Conservation (phyloP, 2,113 vertebrate genomes). For the Myotis yumanensis region DNA sequence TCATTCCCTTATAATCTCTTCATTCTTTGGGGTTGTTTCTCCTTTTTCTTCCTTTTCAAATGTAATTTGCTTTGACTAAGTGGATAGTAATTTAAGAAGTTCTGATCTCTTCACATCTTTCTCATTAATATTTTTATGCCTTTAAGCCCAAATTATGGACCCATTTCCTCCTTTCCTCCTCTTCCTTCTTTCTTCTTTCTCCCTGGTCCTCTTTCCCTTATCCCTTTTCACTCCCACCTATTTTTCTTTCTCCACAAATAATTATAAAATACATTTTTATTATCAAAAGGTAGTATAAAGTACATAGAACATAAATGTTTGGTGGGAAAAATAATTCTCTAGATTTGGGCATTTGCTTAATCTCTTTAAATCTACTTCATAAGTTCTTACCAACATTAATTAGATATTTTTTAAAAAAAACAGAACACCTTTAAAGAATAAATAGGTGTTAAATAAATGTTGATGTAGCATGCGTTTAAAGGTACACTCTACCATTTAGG, state of each 20-base stretch:
- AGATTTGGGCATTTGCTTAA: not conserved
- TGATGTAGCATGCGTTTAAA: not conserved
- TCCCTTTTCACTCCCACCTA: not conserved
- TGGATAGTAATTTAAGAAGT: not conserved
- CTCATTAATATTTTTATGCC: not conserved
- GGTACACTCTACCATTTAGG: not conserved
- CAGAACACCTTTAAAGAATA: not conserved
- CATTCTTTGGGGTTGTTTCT: not conserved
- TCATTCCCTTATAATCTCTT: not conserved
- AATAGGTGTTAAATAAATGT: not conserved
- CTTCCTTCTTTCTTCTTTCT: not conserved
- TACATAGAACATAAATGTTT: not conserved
- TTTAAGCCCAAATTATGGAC: not conserved
- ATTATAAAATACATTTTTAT: not conserved
- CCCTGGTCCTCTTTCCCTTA: not conserved
- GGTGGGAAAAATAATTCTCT: not conserved
- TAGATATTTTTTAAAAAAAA: not conserved
- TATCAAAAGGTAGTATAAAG: not conserved
- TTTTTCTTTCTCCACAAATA: not conserved
- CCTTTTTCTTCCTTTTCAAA: not conserved
- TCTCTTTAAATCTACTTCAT: not conserved
- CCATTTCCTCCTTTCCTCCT: not conserved
- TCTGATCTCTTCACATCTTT: not conserved
- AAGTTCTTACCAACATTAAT: not conserved
- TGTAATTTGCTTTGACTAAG: not conserved